These are phyloP conservation scores for Mamestra configurata DNA, from an alignment of 1,140 invertebrate genomes.

Conservation along the genomic window DNA sequence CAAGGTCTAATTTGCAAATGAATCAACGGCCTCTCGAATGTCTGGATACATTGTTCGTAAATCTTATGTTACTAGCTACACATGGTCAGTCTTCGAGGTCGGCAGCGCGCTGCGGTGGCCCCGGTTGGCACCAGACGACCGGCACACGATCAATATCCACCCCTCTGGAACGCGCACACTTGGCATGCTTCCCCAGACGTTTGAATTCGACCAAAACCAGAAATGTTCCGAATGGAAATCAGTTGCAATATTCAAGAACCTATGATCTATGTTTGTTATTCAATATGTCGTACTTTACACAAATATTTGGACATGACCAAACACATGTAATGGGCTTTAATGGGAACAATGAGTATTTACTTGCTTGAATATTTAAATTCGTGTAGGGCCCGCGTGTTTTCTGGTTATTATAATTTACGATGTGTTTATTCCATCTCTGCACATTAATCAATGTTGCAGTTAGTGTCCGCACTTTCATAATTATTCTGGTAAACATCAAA, in stretches of 20 bases:
- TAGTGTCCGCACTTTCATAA: constrained; percentile 24
- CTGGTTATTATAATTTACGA: constrained; percentile 8
- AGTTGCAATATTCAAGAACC: neutral
- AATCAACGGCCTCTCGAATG: constrained; percentile 9
- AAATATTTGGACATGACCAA: constrained; percentile 25
- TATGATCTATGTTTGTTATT: constrained; percentile 37
- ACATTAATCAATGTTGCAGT: constrained; percentile 40
- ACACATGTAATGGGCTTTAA: constrained; percentile 25
- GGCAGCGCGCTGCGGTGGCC: constrained; percentile 2
- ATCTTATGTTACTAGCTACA: neutral
- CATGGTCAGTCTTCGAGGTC: neutral
- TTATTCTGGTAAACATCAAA: constrained; percentile 25
- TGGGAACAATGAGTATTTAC: constrained; percentile 4
- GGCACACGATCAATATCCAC: constrained; percentile 29
- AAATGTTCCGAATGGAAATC: neutral
- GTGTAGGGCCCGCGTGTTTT: neutral
- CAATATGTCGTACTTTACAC: constrained; percentile 1
- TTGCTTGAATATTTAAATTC: neutral
- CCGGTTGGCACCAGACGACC: neutral
- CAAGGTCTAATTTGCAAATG: constrained; percentile 41
- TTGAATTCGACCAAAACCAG: constrained; percentile 13
- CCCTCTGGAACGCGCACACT: constrained; percentile 20
- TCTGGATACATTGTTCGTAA: neutral
- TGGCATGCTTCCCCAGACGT: constrained; percentile 22
- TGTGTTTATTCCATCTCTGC: constrained; percentile 31